Evolutionary conservation across 1,140 invertebrate genomes (phyloP).

Genomic region (Myzus persicae): DNA sequence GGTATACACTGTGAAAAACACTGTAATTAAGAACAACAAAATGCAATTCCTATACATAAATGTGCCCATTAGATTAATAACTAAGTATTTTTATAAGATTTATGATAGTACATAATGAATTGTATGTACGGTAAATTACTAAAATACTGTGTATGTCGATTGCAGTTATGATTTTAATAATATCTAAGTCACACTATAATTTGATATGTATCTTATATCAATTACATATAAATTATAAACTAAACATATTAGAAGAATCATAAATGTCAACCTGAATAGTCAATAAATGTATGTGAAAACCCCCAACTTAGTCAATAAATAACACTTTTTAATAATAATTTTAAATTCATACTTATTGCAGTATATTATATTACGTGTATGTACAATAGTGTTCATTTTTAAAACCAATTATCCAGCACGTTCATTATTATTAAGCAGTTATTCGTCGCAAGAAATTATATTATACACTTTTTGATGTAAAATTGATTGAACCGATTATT

Average conservation of each 20-base stretch:
- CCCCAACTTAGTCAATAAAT: not conserved
- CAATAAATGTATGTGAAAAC: not conserved
- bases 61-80: not conserved
- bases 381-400: not conserved
- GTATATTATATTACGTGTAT: no score
- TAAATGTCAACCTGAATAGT: not conserved
- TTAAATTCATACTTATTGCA: not conserved
- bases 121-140: not conserved
- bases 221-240: no score
- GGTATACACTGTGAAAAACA: no score
- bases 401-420: not conserved
- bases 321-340: not conserved
- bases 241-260: not conserved
- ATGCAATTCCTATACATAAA: not conserved
- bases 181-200: not conserved
- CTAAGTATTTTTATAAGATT: not conserved
- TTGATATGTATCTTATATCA: no score
- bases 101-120: not conserved
- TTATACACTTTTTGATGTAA: not conserved
- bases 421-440: not conserved
- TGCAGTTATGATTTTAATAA: not conserved
- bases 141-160: not conserved
- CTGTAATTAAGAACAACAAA: conserved; percentile 11
- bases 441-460: not conserved
- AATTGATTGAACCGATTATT: not conserved